A percentile compares a stretch with the other conserved stretches of the same genome.
Conservation (phyloP, 2,888 invertebrate species). For the Lasioglossum pauxillum region DNA sequence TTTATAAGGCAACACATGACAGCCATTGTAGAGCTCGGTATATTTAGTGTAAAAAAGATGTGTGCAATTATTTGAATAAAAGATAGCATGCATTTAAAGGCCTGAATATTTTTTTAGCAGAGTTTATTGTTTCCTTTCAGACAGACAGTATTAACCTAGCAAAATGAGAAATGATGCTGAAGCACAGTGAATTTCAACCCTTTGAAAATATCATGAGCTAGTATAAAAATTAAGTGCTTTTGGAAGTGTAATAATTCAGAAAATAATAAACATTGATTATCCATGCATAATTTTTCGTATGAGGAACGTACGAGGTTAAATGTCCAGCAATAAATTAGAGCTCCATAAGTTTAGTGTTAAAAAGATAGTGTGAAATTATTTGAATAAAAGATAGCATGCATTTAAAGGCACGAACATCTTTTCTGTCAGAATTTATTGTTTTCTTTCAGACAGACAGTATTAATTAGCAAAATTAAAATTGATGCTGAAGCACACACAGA, state of each 20-base stretch:
- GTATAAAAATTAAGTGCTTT: no score
- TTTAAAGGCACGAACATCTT: background rate
- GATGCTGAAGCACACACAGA: no score
- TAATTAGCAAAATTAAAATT: background rate
- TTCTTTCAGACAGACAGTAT: background rate
- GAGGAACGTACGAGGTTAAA: background rate
- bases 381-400: background rate
- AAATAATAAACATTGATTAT: no score
- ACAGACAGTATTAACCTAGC: background rate
- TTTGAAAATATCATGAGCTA: no score
- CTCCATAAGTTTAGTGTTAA: no score
- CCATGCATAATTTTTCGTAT: no score
- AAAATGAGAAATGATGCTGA: no score
- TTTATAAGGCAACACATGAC: no score
- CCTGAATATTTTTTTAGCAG: background rate
- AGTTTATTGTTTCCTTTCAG: background rate
- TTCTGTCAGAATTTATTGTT: background rate
- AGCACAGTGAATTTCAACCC: no score
- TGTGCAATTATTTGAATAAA: background rate
- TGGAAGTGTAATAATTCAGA: no score
- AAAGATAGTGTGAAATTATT: background rate
- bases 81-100: background rate
- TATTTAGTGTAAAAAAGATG: no score
- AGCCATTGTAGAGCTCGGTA: no score
- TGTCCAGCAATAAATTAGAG: background rate